A percentile compares a stretch with the other conserved stretches of the same genome.
Conservation (phyloP, 2,888 invertebrate genomes). For the Plebejus melissa region DNA sequence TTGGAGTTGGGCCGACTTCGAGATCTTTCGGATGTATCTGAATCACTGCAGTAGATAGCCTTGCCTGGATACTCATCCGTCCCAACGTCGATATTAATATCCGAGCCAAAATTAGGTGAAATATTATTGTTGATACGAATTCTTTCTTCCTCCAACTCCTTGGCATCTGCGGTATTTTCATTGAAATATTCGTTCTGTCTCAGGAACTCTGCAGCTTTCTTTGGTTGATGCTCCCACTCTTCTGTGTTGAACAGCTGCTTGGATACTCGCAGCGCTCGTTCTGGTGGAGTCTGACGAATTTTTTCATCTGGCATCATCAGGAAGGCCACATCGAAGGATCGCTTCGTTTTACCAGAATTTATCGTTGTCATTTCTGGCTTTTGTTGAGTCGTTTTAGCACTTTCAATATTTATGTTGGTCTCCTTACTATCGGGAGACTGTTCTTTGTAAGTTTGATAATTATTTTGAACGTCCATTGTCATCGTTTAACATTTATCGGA, state of each 20-base stretch:
- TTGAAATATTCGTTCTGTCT: slow-evolving; percentile 67
- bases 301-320: slow-evolving; percentile 93
- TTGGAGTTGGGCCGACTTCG: slow-evolving; percentile 75
- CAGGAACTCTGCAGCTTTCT: slow-evolving; percentile 63
- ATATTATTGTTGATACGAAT: slow-evolving; percentile 67
- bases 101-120: slow-evolving; percentile 71
- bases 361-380: slow-evolving; percentile 65
- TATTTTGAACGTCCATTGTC: slow-evolving; percentile 85
- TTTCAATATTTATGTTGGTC: slow-evolving; percentile 64
- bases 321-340: slow-evolving; percentile 94
- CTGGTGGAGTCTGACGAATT: slow-evolving; percentile 81
- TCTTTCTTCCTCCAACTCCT: slow-evolving; percentile 67
- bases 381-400: slow-evolving; percentile 71
- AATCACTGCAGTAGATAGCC: slow-evolving; percentile 71
- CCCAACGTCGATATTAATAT: slow-evolving; percentile 73
- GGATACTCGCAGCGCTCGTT: slow-evolving; percentile 74
- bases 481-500: slow-evolving; percentile 74
- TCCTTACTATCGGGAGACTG: slow-evolving; percentile 71
- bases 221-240: slow-evolving; percentile 69
- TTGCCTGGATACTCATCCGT: slow-evolving; percentile 74
- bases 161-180: slow-evolving; percentile 58
- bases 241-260: slow-evolving; percentile 71
- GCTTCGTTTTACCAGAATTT: slow-evolving; percentile 77
- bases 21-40: slow-evolving; percentile 71
- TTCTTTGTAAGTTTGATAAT: slow-evolving; percentile 71